Percentiles rank a stretch among this genome's conserved stretches.
Evolutionary conservation across 1,140 invertebrate species (phyloP).

Genomic region (Rhopalosiphum padi): DNA sequence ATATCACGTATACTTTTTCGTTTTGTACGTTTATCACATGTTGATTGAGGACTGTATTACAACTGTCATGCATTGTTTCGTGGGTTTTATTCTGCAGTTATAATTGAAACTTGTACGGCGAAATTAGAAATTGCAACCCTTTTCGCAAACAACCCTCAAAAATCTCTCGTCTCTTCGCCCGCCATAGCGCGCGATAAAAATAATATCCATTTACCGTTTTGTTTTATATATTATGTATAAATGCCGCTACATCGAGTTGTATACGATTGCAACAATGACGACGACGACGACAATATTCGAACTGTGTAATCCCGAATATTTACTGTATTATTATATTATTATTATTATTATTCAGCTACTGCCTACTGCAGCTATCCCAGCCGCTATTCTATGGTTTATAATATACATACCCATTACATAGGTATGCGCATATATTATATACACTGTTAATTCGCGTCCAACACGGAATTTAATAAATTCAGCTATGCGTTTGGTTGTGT

Average conservation of each 20-base stretch:
- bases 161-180: neutral
- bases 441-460: neutral
- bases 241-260: neutral
- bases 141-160: neutral
- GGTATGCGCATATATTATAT: neutral
- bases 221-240: neutral
- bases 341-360: neutral
- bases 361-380: neutral
- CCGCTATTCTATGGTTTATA: neutral
- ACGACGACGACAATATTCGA: neutral
- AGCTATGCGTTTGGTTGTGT: neutral
- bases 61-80: neutral
- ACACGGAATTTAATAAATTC: slow-evolving; percentile 35
- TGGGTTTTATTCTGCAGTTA: neutral
- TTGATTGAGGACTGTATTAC: neutral
- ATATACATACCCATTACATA: neutral
- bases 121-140: neutral
- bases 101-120: neutral
- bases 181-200: neutral
- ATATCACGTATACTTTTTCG: neutral
- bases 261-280: neutral
- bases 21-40: neutral
- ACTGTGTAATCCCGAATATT: neutral
- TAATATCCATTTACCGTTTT: neutral
- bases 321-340: neutral